Evolutionary conservation across 2,888 invertebrate species (phyloP), one percentile per base, ranked within the genome.

Genomic region (Eupithecia subumbrata): DNA sequence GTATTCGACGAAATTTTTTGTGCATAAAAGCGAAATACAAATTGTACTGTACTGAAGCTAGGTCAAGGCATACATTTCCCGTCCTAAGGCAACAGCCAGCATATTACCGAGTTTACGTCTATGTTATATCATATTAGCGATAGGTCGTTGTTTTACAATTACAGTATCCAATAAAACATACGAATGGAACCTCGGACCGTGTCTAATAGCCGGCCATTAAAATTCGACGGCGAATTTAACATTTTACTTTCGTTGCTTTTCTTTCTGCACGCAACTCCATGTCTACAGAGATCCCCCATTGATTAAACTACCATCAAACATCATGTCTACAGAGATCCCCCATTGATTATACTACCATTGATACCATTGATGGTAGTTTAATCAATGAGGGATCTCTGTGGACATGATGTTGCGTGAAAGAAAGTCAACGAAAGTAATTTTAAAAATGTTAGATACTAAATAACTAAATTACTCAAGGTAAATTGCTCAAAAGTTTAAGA

Each of bases 1-100:
- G 43, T 43, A 8, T 34, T 34, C 34, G 64, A 64, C 34, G 8
- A 43, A n/a, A 14, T 67, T 37, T 34, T 37, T 18, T 40, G 14
- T 45, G 64, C 34, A 34, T 34, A 30, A 40, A 68, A 68, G 43
- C 25, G 43, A 67, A 37, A 67, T 16, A 45, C 25, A 22, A 68
- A 25, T 0, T 45, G n/a, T 30, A 48, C 37, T 76, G 75, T 75
- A 76, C 73, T 63, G 79, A 76, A 79, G 79, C 72, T 79, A 40
- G 81, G 81, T 76, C 81, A 81, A 80, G 79, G 81, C 76, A 75
- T 34, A 73, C 69, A 72, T 74, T 78, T 81, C 76, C 74, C 78
- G 75, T 74, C 77, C 79, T 80, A 81, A 78, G 74, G 75, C 76
- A 80, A 81, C 77, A 76, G 74, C 71, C 69, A 67, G 75, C 78